Evolutionary conservation across 2,797 vertebrate genomes (phyloP), one percentile per base, ranked within the genome.

Genomic region (Centropyge bicolor): DNA sequence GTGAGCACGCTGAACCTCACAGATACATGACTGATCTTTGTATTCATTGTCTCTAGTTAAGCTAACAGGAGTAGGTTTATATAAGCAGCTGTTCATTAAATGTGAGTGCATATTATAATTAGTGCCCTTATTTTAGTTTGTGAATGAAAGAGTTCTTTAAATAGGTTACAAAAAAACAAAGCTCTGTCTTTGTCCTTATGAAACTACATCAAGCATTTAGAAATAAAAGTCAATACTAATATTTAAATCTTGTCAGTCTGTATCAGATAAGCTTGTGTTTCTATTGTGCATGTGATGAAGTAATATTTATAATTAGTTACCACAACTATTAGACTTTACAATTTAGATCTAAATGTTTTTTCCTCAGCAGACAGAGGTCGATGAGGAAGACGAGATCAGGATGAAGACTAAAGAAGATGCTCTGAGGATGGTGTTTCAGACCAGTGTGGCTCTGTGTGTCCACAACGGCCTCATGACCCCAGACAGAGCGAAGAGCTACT

Each of bases 401-500:
- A 78, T 67, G 73, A 67, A 68, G 36, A 67, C 76, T 17, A 43
- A 76, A n/a, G 83, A 89, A 19, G 86, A 85, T n/a, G 90, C 93
- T 49, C 69, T 91, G 76, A 86, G 41, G 74, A 88, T 71, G 52
- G 46, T 86, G 45, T 86, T 96, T 81, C 87, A 92, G 65, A 77
- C 84, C 5, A 76, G 84, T 54, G 94, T 92, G 63, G 87, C 69
- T 63, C 85, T 89, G 71, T 95, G 95, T 84, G 85, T 94, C 41
- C 74, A 85, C 48, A 82, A 78, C 1, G 87, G 90, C 40, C 78
- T 74, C 0, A 86, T 96, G 80, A 84, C 86, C 17, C 48, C 89
- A 80, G 88, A 94, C 22, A 90, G 82, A 83, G 93, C 90, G 43
- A 81, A 76, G 2, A 80, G 89, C 61, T 96, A 93, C 90, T 92